A percentile compares a stretch with the other conserved stretches of the same genome.
phyloP scores from a whole-genome alignment of 37 sponge, comb jelly and placozoan genomes.

The Ianthella basta region DNA sequence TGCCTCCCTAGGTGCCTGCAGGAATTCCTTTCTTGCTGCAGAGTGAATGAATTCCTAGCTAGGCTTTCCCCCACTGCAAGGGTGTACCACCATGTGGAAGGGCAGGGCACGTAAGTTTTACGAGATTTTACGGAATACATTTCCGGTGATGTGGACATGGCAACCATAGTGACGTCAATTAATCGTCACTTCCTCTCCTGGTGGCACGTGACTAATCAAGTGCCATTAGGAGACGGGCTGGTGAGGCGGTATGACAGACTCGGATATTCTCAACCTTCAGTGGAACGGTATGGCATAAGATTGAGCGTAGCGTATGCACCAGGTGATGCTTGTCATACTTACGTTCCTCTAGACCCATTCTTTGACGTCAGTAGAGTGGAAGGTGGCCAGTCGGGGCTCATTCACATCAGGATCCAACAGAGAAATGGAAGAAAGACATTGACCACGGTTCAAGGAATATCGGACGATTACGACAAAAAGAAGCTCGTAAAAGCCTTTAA shows the following conservation, averaged over 20 bases:
- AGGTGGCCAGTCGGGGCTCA: constrained; percentile 65
- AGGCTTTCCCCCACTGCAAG: not conserved
- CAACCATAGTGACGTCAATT: constrained; percentile 32
- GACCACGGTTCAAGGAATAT: constrained; percentile 97
- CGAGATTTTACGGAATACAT: constrained; percentile 22
- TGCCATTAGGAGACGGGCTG: too few species aligned
- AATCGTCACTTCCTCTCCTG: not conserved
- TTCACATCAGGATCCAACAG: constrained; percentile 99
- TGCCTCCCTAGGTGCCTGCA: too few species aligned
- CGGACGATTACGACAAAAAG: constrained; percentile 93
- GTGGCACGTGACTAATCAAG: too few species aligned
- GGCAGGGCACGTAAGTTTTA: not conserved
- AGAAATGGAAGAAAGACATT: constrained; percentile 97
- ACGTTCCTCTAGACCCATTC: constrained; percentile 68
- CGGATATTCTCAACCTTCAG: too few species aligned
- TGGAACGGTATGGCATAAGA: too few species aligned
- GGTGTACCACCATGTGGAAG: constrained; percentile 28
- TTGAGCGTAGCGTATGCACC: too few species aligned
- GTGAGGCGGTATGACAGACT: too few species aligned
- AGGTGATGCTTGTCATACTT: not conserved
- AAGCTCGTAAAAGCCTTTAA: constrained; percentile 92
- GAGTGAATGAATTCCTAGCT: constrained; percentile 27
- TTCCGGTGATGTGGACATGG: constrained; percentile 12
- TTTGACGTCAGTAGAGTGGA: constrained; percentile 49
- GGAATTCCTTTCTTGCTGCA: constrained; percentile 1